Base-by-base conservation (phyloP, 2,797 vertebrate genomes). In the Tarsius wallacei region DNA sequence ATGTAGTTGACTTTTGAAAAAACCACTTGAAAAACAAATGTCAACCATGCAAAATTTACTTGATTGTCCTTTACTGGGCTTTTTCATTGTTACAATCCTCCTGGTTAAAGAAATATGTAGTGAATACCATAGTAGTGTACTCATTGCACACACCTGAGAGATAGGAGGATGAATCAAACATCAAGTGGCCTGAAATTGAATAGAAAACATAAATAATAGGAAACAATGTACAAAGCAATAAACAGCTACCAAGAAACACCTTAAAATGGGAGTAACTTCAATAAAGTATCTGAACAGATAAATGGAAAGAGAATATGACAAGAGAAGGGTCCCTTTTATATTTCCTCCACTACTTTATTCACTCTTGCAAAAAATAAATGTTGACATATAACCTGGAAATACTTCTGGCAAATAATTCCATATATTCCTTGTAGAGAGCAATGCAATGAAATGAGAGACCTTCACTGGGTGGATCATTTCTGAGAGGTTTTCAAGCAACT, bases 111-210 rank as follows among this genome's bases (percentile, higher is more conserved):
- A 51, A 74, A 84, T 3, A 36, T 12, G 49, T 59, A 71, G 4
- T 10, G 28, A 73, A 21, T 7, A 4, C 4, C 22, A 14, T 0
- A 22, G 31, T 1, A 24, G 7, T 2, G 51, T 16, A 33, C 17
- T 64, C 15, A 14, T 9, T 36, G 59, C 0, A 7, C 7, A 12
- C 0, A 4, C 7, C 15, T 3, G 68, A 82, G n/a, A 71, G 33
- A 51, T 3, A 4, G 33, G 59, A 21, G 57, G 74, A 53, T 4
- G 21, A 57, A 28, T 49, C 51, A 63, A 64, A 74, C 19, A 36
- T 1, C 8, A 26, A 42, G 42, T 28, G 36, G n/a, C 7, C 57
- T 11, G 42, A 64, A 36, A 49, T 31, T 10, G n/a, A 42, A 57
- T 47, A 26, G 17, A 90, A 42, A 61, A 68, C 22, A 12, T 22